Evolutionary conservation across 1,140 invertebrate genomes (phyloP).

Genomic region (Polyergus mexicanus): DNA sequence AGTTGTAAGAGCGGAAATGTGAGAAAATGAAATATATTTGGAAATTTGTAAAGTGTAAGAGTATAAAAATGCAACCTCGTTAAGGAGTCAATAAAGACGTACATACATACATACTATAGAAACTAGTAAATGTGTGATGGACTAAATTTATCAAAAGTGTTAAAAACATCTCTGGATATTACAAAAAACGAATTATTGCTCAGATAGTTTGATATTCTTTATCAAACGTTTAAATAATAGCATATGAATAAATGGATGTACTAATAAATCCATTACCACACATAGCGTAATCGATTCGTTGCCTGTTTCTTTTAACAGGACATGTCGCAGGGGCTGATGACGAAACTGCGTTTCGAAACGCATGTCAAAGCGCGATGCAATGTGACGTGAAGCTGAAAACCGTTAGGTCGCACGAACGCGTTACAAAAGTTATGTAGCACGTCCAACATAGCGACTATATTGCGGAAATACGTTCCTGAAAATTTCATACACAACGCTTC

Average conservation of each 20-base stretch:
- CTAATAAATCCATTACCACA: slow-evolving; percentile 6
- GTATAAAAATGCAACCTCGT: no score
- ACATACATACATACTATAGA: no score
- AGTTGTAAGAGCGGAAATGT: no score
- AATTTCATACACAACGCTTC: slow-evolving; percentile 35
- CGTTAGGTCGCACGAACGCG: neutral
- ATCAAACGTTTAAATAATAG: neutral
- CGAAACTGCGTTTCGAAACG: slow-evolving; percentile 42
- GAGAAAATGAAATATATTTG: no score
- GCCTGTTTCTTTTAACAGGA: slow-evolving; percentile 24
- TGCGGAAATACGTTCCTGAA: slow-evolving; percentile 37
- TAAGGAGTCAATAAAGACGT: no score
- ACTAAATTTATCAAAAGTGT: neutral
- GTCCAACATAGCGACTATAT: slow-evolving; percentile 19
- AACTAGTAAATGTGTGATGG: no score
- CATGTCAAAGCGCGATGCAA: slow-evolving; percentile 20
- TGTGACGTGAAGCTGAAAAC: slow-evolving; percentile 6
- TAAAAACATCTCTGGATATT: slow-evolving; percentile 5
- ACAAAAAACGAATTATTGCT: neutral
- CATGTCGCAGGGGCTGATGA: slow-evolving; percentile 17
- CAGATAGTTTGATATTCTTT: neutral
- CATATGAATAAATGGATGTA: neutral
- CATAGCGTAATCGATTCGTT: neutral
- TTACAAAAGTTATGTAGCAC: slow-evolving; percentile 37
- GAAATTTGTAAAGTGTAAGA: no score